Base-by-base conservation (phyloP, 2,888 invertebrate species). In the Apamea monoglypha region DNA sequence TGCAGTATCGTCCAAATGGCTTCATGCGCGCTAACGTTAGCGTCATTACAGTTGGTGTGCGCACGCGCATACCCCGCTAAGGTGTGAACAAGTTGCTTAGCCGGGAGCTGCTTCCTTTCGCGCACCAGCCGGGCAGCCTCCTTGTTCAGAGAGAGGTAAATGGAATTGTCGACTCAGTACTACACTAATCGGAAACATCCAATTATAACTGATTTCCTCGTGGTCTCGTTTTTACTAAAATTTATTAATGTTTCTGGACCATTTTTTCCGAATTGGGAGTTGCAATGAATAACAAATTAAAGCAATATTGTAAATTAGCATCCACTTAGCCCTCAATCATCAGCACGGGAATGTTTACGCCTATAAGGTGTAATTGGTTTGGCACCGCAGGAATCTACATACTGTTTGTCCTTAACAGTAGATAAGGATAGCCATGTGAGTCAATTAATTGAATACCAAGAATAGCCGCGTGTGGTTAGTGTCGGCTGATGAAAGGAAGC, bases 21-120 rank as follows among this genome's bases (percentile, higher is more conserved):
- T 90, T 89, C 82, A 89, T 89, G 90, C 63, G 32, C 66, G 74
- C 74, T 66, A 72, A 72, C 76, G 76, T 80, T 70, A 64, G 84
- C 78, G 66, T 64, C 88, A 78, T 85, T 83, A 82, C 87, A 89
- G 85, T 82, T 59, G 84, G 68, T 53, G 73, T 72, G 76, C 76
- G 80, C 82, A 74, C 76, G 73, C 76, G 73, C 78, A 70, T 53
- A 29, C 61, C 69, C 77, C 77, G 74, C 71, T 81, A 73, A 69
- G 74, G 79, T 70, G 82, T 69, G 74, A 72, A 84, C 76, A 50
- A 76, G 74, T 76, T 68, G 70, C 83, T 70, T 10, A 73, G 73
- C 50, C 47, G 36, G n/a, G 63, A 64, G 71, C 64, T 76, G 63
- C 53, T 74, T 76, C 84, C 67, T 63, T 84, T 40, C 44, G 32